A percentile compares a stretch with the other conserved stretches of the same genome.
phyloP scores from a whole-genome alignment of 2,797 vertebrate genomes.

The Hybognathus amarus region DNA sequence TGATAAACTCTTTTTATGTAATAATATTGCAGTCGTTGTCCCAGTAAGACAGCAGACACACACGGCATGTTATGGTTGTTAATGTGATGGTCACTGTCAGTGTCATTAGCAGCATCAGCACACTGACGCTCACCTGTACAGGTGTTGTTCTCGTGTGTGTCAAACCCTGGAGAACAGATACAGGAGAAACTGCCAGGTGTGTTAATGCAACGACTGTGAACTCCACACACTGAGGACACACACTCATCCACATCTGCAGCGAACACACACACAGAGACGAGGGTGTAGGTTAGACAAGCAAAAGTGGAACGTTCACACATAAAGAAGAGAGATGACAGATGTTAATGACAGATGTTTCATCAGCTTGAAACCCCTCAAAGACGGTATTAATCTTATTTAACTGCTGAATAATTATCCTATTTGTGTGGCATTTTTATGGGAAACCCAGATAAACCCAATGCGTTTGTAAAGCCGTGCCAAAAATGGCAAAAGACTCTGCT shows the following conservation, averaged over 20 bases:
- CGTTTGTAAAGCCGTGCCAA: neutral
- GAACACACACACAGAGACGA: constrained; percentile 15
- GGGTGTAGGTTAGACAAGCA: rapidly evolving
- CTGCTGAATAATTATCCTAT: neutral
- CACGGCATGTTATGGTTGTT: neutral
- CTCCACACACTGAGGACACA: constrained; percentile 56
- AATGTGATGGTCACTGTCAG: neutral
- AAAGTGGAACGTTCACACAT: neutral
- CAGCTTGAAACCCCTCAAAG: neutral
- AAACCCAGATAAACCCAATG: neutral
- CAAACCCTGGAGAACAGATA: constrained; percentile 63
- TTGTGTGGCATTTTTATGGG: neutral
- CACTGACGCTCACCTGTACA: constrained; percentile 64
- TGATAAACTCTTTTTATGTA: neutral
- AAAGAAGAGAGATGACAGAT: neutral
- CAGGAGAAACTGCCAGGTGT: constrained; percentile 62
- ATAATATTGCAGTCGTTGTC: neutral
- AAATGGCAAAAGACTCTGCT: neutral
- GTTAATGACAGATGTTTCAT: neutral
- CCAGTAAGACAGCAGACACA: constrained; percentile 8
- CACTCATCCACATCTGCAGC: constrained; percentile 50
- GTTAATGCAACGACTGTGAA: constrained; percentile 56
- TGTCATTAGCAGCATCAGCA: neutral
- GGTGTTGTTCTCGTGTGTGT: rapidly evolving
- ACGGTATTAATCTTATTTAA: neutral